Percentiles rank a stretch among this genome's conserved stretches.
Conservation (phyloP, 1,140 invertebrate genomes). For the Ooceraea biroi region DNA sequence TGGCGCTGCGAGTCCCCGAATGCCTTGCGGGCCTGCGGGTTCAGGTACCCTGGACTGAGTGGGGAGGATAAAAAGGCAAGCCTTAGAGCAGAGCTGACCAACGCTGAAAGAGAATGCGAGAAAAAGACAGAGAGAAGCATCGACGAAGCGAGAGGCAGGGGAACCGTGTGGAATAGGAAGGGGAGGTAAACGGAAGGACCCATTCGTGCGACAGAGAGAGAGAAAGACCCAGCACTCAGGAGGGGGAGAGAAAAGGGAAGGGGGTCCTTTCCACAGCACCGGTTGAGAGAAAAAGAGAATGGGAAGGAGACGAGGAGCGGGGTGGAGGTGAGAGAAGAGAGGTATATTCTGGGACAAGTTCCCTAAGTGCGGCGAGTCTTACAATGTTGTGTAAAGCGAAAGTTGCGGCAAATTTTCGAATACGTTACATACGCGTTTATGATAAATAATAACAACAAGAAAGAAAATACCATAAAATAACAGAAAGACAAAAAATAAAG, state of each 20-base stretch:
- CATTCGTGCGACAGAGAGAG: slow-evolving; percentile 30
- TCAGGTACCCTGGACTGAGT: slow-evolving; percentile 71
- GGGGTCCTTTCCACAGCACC: slow-evolving; percentile 66
- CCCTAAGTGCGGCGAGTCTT: slow-evolving; percentile 51
- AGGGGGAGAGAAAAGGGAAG: slow-evolving; percentile 33
- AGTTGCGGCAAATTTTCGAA: slow-evolving; percentile 48
- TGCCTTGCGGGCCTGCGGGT: slow-evolving; percentile 71
- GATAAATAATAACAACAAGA: neutral
- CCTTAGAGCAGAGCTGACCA: slow-evolving; percentile 85
- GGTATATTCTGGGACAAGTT: slow-evolving; percentile 59
- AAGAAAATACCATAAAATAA: neutral
- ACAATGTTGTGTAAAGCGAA: slow-evolving; percentile 60
- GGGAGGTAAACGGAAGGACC: slow-evolving; percentile 55
- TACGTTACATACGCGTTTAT: neutral
- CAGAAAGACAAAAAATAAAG: neutral
- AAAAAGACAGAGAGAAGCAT: slow-evolving; percentile 58
- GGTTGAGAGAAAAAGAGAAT: slow-evolving; percentile 58
- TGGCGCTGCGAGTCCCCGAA: slow-evolving; percentile 78
- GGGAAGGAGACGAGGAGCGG: slow-evolving; percentile 49
- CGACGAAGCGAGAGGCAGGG: slow-evolving; percentile 33
- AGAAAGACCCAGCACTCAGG: slow-evolving; percentile 38
- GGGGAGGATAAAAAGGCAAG: slow-evolving; percentile 82
- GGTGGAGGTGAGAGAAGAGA: slow-evolving; percentile 36
- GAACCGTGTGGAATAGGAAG: slow-evolving; percentile 9
- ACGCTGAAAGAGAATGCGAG: slow-evolving; percentile 79